Base-by-base conservation (phyloP, 2,888 invertebrate species). In the Scaptomyza caliginosa region DNA sequence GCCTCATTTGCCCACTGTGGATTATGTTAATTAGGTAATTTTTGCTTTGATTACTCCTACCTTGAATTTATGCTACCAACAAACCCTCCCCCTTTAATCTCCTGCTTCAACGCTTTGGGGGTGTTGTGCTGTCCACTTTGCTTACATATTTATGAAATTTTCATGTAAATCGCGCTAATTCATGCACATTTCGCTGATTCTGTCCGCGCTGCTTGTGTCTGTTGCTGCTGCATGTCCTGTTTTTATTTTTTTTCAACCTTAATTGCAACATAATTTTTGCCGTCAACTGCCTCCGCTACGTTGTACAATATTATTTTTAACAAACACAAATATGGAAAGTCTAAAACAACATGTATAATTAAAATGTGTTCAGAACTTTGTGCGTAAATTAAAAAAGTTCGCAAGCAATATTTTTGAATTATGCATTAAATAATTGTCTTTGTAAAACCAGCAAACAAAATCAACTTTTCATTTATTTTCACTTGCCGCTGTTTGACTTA, bases 21-120 rank as follows among this genome's bases (percentile, higher is more conserved):
- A 86, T 86, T 86, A 86, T 88, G 86, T 82, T 88, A 88, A 86
- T 86, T 86, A 86, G 86, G 86, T 88, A 88, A 86, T 88, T 88
- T 88, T 80, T 80, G 80, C 88, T 86, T 78, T 88, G 84, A 86
- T 86, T 87, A 74, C 75, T 66, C 65, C 63, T 86, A 80, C 86
- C 88, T 80, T 72, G 73, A 68, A 69, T 74, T 48, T 59, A 56
- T 76, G 21, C 19, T 21, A 21, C 2, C 17, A 19, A 3, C 13
- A 5, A n/a, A 7, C 10, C 21, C 34, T 21, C 6, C 34, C 24
- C 6, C 16, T 30, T 19, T 39, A 38, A 23, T 54, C 23, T 11
- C n/a, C 43, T 10, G 23, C 24, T 10, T 16, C 50, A 23, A 26
- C 49, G 54, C 66, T 71, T 11, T 19, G 34, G 45, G 13, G 32